Evolutionary conservation across 2,888 invertebrate genomes (phyloP).

Genomic region (Mechanitis messenoides): DNA sequence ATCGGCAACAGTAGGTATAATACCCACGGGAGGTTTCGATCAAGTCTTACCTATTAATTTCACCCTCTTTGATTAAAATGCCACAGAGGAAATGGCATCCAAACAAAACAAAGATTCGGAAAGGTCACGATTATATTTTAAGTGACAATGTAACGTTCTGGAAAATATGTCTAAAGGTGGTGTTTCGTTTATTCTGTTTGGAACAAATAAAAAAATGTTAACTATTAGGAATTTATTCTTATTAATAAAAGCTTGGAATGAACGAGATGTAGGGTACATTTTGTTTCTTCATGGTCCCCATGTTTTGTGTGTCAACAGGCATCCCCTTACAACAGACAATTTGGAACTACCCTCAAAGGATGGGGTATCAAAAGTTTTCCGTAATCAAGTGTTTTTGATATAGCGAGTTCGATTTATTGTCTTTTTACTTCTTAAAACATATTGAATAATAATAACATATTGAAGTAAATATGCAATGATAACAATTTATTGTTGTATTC

Average conservation of each 20-base stretch:
- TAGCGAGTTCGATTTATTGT: conserved; percentile 16
- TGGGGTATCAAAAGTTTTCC: conserved; percentile 59
- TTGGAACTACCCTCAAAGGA: conserved; percentile 52
- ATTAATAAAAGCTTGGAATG: conserved; percentile 1
- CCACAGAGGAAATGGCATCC: conserved; percentile 42
- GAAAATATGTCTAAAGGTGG: too few species aligned
- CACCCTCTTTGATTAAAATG: conserved; percentile 52
- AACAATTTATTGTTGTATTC: too few species aligned
- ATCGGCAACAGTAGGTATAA: conserved; percentile 14
- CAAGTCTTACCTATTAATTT: conserved; percentile 32
- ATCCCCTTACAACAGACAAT: conserved; percentile 45
- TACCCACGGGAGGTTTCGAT: conserved; percentile 35
- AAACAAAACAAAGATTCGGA: conserved; percentile 13
- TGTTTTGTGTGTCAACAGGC: conserved; percentile 47
- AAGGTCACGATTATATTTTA: conserved; percentile 11
- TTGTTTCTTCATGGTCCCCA: conserved; percentile 7
- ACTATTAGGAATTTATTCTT: not conserved
- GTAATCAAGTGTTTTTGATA: conserved; percentile 55
- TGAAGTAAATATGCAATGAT: too few species aligned
- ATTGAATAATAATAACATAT: too few species aligned
- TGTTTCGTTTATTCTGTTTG: not conserved
- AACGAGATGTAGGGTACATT: conserved; percentile 2
- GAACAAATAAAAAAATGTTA: not conserved
- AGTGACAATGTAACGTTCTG: conserved; percentile 2
- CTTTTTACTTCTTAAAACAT: too few species aligned